Conservation (phyloP, 1,140 invertebrate genomes). For the Zaprionus kolodkinae region DNA sequence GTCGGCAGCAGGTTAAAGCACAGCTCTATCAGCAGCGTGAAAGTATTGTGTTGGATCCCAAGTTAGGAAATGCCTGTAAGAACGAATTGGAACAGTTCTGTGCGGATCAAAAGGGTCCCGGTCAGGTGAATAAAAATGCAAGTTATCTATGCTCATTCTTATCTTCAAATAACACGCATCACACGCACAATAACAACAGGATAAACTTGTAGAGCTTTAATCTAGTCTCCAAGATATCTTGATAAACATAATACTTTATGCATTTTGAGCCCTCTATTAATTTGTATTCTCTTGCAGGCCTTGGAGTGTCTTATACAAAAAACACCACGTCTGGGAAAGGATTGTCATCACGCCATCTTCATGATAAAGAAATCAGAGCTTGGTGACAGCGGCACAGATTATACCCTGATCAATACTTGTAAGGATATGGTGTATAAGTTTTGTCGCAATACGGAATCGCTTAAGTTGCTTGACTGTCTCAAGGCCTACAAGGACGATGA, state of each 20-base stretch:
- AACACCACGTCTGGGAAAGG: conserved; percentile 87
- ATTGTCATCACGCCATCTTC: conserved; percentile 93
- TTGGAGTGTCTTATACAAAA: conserved; percentile 94
- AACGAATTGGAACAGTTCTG: conserved; percentile 92
- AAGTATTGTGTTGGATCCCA: conserved; percentile 93
- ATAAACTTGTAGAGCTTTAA: not conserved
- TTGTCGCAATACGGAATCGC: conserved; percentile 89
- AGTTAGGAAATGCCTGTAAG: conserved; percentile 90
- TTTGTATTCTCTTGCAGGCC: conserved; percentile 86
- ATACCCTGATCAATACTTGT: conserved; percentile 92
- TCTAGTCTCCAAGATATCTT: not conserved
- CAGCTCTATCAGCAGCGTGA: conserved; percentile 96
- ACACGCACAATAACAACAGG: not conserved
- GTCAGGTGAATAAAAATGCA: conserved; percentile 87
- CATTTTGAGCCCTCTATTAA: not conserved
- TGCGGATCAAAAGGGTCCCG: conserved; percentile 89
- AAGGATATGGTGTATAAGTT: conserved; percentile 93
- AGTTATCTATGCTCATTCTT: conserved; percentile 62
- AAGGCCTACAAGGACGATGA: conserved; percentile 91
- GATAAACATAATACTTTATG: not conserved
- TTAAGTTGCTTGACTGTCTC: conserved; percentile 89
- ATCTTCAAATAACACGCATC: conserved; percentile 23
- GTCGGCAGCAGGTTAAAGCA: conserved; percentile 93
- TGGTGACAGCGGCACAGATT: conserved; percentile 93
- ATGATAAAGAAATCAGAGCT: conserved; percentile 93